Conservation (phyloP, 92 coral and sea anemone species). For the Actinostola sp. region DNA sequence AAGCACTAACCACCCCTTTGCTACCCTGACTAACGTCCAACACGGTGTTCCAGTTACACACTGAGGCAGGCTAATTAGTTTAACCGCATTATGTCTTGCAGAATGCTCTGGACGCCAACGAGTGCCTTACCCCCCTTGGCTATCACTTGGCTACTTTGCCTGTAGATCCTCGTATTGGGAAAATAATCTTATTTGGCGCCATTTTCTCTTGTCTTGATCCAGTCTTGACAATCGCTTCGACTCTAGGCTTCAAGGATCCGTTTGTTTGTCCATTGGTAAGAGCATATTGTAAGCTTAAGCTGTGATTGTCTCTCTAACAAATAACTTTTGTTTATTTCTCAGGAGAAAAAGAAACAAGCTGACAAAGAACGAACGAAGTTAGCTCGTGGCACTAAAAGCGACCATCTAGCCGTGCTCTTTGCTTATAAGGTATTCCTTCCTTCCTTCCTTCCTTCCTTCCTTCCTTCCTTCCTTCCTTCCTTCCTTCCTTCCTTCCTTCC, state of each 20-base stretch:
- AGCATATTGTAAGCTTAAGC: too few species aligned
- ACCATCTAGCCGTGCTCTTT: conserved; percentile 79
- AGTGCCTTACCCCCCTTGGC: conserved; percentile 90
- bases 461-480: background rate
- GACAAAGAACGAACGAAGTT: conserved; percentile 75
- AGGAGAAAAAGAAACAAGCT: conserved; percentile 88
- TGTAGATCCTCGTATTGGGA: conserved; percentile 96
- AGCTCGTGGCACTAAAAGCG: conserved; percentile 82
- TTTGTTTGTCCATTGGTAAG: conserved; percentile 91
- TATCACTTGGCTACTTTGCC: conserved; percentile 92
- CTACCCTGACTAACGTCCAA: too few species aligned
- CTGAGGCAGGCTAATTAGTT: too few species aligned
- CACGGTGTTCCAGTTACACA: too few species aligned
- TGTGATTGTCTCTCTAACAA: too few species aligned
- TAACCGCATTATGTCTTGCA: conserved; percentile 6
- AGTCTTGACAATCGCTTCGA: conserved; percentile 90
- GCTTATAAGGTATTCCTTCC: conserved; percentile 73
- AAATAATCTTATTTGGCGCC: conserved; percentile 94
- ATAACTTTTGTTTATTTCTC: conserved; percentile 2
- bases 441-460: background rate
- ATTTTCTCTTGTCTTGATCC: conserved; percentile 98
- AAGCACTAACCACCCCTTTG: too few species aligned
- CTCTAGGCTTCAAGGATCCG: conserved; percentile 92
- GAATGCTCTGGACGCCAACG: conserved; percentile 86
- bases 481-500: background rate